A percentile compares a stretch with the other conserved stretches of the same genome.
Evolutionary conservation across 2,888 invertebrate genomes (phyloP).

Genomic region (Fragum fragum): DNA sequence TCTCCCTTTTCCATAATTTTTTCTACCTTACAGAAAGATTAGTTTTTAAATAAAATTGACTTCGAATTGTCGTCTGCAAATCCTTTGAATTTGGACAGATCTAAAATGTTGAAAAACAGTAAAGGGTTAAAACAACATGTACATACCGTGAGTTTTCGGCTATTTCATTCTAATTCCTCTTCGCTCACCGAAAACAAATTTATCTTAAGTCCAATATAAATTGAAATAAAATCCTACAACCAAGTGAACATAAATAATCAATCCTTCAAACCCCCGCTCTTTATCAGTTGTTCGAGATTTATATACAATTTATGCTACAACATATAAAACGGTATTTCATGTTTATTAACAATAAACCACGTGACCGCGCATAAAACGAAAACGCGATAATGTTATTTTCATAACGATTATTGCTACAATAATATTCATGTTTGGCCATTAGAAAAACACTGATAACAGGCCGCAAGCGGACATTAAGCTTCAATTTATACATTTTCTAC

Average conservation of each 20-base stretch:
- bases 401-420: slow-evolving; percentile 59
- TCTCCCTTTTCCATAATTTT: no score
- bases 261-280: slow-evolving; percentile 38
- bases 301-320: slow-evolving; percentile 61
- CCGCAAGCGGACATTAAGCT: slow-evolving; percentile 15
- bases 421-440: slow-evolving; percentile 28
- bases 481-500: slow-evolving; percentile 28
- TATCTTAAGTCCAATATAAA: slow-evolving; percentile 24
- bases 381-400: slow-evolving; percentile 65
- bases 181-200: slow-evolving; percentile 6
- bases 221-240: slow-evolving; percentile 25
- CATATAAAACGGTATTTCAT: slow-evolving; percentile 62
- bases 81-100: no score
- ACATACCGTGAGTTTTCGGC: no score
- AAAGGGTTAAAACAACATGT: no score
- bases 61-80: no score
- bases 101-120: no score
- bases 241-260: slow-evolving; percentile 40
- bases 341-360: slow-evolving; percentile 58
- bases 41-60: no score
- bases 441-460: slow-evolving; percentile 15
- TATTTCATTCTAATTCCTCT: background rate
- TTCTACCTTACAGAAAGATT: no score
- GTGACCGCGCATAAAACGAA: slow-evolving; percentile 50
- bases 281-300: slow-evolving; percentile 37